Conservation (phyloP, 2,113 vertebrate species). For the Phodopus roborovskii region DNA sequence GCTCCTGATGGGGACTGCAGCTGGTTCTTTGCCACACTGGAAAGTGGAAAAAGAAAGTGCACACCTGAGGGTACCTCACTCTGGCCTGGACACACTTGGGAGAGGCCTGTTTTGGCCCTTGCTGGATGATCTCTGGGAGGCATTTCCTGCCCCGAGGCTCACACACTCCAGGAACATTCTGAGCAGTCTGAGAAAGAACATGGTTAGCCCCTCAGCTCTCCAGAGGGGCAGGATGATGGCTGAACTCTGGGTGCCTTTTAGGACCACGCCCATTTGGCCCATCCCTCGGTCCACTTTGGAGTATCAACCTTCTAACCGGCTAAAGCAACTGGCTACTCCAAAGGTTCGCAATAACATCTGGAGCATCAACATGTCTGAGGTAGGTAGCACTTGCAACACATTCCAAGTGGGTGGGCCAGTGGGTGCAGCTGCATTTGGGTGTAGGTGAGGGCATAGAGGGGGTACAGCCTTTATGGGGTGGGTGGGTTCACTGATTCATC, state of each 20-base stretch:
- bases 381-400: not conserved
- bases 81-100: not conserved
- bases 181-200: not conserved
- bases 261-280: constrained; percentile 55
- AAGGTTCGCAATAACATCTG: constrained; percentile 65
- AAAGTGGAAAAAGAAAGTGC: not conserved
- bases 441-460: not conserved
- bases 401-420: too few relatives aligned
- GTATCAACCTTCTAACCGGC: not conserved
- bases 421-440: not conserved
- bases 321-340: constrained; percentile 76
- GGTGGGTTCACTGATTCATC: not conserved
- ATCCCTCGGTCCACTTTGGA: constrained; percentile 55
- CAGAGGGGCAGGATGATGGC: not conserved
- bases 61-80: too few relatives aligned
- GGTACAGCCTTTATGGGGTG: not conserved
- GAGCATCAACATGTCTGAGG: constrained; percentile 67
- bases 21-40: not conserved
- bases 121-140: not conserved
- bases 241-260: not conserved
- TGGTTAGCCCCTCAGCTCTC: not conserved
- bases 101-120: not conserved
- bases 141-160: not conserved
- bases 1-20: not conserved
- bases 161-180: not conserved